Base-by-base conservation (phyloP, 2,797 vertebrate species). In the Mormyrops attenuatus region DNA sequence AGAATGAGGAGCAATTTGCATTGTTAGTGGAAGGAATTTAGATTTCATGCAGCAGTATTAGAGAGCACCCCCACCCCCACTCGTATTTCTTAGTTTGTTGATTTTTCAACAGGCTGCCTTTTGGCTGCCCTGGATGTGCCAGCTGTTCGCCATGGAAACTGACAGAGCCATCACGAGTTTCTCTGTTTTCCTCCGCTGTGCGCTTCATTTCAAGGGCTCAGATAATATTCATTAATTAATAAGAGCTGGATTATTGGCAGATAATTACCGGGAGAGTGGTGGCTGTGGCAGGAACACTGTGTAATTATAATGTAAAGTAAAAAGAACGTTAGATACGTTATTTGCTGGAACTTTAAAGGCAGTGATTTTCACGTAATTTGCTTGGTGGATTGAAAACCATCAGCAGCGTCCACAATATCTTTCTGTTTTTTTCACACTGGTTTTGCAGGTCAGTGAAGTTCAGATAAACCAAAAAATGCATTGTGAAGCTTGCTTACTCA, bases 61-160 rank as follows among this genome's bases (percentile, higher is more conserved):
- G 2, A 88, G 60, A 49, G n/a, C 11, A 7, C 7, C n/a, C n/a
- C 22, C 20, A n/a, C 47, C 8, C 77, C 20, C 15, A 3, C n/a
- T 4, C 41, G 22, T 57, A 66, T 63, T 63, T 49, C 60, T 47
- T 47, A 44, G 87, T 66, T 88, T 88, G 87, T 88, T 88, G 87
- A 88, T 66, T 66, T 69, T 66, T 69, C 57, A 88, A 66, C 87
- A 66, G 20, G 57, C 60, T 88, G 87, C 87, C 50, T 38, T 49
- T 88, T 66, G 60, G 57, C n/a, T 69, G 87, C 11, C 49, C 22
- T 13, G 52, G 41, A 69, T 69, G 44, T 69, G 44, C 34, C 41
- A 69, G 87, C 60, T 88, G 60, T 66, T 88, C 50, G 57, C 87
- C 57, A 88, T 88, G 60, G 87, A 55, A 88, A 88, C 87, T 17